phyloP scores from a whole-genome alignment of 1,140 invertebrate species.

The Papilio polyxenes region DNA sequence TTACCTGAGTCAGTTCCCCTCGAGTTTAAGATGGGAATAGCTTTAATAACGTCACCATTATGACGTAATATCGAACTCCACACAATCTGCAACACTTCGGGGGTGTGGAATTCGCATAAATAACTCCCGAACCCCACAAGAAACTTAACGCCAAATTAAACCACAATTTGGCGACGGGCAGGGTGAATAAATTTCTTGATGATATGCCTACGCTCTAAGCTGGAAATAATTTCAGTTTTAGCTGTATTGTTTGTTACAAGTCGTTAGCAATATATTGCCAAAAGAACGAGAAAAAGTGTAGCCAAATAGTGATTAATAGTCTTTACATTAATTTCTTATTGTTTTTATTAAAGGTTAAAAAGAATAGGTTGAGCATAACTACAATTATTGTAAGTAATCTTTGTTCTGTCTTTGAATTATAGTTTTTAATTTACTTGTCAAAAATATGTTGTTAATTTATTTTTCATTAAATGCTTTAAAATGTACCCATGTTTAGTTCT shows the following conservation, averaged over 20 bases:
- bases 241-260: slow-evolving; percentile 35
- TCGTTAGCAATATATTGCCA: not conserved
- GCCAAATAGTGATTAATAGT: not conserved
- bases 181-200: slow-evolving; percentile 68
- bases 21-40: not conserved
- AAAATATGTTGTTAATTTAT: too few species aligned
- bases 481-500: too few species aligned
- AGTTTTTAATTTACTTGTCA: too few species aligned
- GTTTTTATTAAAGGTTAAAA: too few species aligned
- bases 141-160: slow-evolving; percentile 72
- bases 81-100: slow-evolving; percentile 48
- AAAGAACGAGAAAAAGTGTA: not conserved
- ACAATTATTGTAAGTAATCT: too few species aligned
- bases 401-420: too few species aligned
- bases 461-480: too few species aligned
- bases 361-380: too few species aligned
- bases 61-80: slow-evolving; percentile 45
- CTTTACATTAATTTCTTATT: not conserved
- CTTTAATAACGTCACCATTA: slow-evolving; percentile 43
- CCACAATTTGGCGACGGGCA: slow-evolving; percentile 58
- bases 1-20: slow-evolving; percentile 12
- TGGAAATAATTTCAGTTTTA: slow-evolving; percentile 55
- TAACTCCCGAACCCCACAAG: slow-evolving; percentile 53
- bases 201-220: slow-evolving; percentile 55
- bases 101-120: slow-evolving; percentile 62